A percentile compares a stretch with the other conserved stretches of the same genome.
These are phyloP conservation scores for Tichodroma muraria DNA, from an alignment of 2,113 vertebrate genomes.

Conservation along the genomic window DNA sequence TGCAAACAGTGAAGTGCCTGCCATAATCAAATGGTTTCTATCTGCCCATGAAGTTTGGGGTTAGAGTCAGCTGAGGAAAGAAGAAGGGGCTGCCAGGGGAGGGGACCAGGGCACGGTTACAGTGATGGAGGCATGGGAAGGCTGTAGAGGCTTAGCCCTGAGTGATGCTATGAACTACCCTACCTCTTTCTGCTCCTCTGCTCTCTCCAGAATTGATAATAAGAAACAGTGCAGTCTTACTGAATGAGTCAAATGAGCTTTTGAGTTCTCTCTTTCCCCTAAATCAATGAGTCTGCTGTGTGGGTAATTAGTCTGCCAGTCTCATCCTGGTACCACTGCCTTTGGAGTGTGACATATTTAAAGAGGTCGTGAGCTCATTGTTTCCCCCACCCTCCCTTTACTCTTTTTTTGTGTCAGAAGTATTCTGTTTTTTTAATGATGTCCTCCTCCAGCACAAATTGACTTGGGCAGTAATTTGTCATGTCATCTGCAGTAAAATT, in stretches of 20 bases:
- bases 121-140: accelerated
- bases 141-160: neutral
- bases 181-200: neutral
- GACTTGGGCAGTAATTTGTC: slow-evolving; percentile 53
- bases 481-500: slow-evolving; percentile 61
- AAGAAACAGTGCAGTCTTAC: neutral
- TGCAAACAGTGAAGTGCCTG: neutral
- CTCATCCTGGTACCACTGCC: neutral
- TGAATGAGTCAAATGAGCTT: neutral
- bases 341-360: neutral
- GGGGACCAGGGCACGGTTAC: neutral
- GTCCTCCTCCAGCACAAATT: slow-evolving; percentile 43
- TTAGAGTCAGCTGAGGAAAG: neutral
- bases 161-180: neutral
- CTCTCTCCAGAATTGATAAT: neutral
- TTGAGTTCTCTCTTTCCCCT: neutral
- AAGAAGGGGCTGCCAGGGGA: neutral
- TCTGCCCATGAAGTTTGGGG: neutral
- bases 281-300: neutral
- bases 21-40: neutral
- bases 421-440: slow-evolving; percentile 31
- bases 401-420: neutral
- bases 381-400: neutral
- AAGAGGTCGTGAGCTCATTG: slow-evolving; percentile 12
- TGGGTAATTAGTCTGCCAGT: slow-evolving; percentile 6